phyloP scores from a whole-genome alignment of 2,113 vertebrate genomes.

The Zootoca vivipara region DNA sequence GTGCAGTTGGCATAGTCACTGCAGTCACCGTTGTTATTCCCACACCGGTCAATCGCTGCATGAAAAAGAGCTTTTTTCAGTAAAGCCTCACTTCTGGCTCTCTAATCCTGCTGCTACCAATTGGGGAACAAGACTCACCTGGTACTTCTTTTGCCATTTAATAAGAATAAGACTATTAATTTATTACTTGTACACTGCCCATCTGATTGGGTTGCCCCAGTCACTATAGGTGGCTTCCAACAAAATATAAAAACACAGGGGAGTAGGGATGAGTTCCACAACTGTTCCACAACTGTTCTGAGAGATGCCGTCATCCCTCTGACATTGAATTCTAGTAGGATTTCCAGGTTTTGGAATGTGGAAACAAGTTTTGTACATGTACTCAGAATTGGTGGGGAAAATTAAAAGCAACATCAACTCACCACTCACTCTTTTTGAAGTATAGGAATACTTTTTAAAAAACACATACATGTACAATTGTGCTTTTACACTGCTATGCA shows the following conservation, averaged over 20 bases:
- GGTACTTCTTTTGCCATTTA: background rate
- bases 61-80: background rate
- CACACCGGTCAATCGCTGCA: slow-evolving; percentile 83
- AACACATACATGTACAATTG: background rate
- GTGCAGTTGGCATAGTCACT: slow-evolving; percentile 81
- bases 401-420: background rate
- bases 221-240: no score
- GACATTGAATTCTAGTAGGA: background rate
- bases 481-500: background rate
- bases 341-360: background rate
- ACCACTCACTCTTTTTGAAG: background rate
- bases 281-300: background rate
- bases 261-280: background rate
- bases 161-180: no score
- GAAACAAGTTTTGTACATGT: background rate
- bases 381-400: background rate
- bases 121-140: background rate
- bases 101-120: background rate
- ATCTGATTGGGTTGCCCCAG: no score
- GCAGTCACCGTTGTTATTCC: slow-evolving; percentile 82
- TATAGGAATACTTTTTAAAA: background rate
- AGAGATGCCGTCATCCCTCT: background rate
- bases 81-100: background rate
- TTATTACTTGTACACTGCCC: no score
- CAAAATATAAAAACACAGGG: no score